These are phyloP conservation scores for Phalacrocorax pelagicus DNA, from an alignment of 2,113 vertebrate genomes.

Conservation along the genomic window DNA sequence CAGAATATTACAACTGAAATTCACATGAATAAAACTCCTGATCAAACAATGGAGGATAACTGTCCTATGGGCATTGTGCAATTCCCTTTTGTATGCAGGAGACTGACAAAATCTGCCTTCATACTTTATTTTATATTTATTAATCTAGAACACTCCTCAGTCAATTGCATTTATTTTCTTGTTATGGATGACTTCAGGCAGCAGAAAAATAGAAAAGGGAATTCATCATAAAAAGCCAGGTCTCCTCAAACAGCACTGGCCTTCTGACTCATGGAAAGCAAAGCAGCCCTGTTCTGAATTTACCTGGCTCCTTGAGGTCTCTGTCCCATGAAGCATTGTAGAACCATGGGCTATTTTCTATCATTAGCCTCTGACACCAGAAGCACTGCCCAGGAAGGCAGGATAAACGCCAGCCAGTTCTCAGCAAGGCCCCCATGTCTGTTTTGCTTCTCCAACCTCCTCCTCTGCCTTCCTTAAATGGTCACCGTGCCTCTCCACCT, in stretches of 20 bases:
- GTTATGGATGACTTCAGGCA: not conserved
- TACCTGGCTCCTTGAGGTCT: not conserved
- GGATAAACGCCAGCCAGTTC: not conserved
- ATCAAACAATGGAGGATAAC: not conserved
- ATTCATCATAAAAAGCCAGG: not conserved
- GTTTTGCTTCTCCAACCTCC: not conserved
- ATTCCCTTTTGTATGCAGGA: not conserved
- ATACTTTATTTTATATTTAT: not conserved
- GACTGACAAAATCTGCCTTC: not conserved
- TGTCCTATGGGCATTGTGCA: not conserved
- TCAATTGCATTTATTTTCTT: not conserved
- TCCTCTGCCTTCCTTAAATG: not conserved
- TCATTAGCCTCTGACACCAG: not conserved
- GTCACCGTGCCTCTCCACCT: not conserved
- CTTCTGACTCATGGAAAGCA: not conserved
- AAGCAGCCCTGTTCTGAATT: not conserved
- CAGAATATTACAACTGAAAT: not conserved
- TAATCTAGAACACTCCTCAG: not conserved
- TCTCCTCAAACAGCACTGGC: not conserved
- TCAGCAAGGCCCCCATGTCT: not conserved
- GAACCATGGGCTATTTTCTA: not conserved
- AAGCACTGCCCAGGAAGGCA: not conserved
- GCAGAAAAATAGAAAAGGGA: not conserved
- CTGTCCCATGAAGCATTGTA: not conserved
- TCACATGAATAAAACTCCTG: not conserved